These are phyloP conservation scores for Peucedramus taeniatus DNA, from an alignment of 2,113 vertebrate genomes.

Conservation along the genomic window DNA sequence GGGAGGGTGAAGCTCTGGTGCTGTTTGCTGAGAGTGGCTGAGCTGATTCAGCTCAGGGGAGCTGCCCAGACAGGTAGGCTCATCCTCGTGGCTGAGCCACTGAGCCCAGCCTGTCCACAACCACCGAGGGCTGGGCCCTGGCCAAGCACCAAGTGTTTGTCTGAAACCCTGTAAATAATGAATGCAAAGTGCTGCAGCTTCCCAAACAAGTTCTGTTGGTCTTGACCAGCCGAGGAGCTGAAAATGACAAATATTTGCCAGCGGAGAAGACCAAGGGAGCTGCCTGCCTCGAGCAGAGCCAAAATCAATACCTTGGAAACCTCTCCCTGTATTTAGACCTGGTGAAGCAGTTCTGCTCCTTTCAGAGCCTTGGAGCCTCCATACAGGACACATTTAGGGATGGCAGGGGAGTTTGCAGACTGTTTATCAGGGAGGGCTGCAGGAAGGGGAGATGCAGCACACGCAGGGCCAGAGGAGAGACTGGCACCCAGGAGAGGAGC, in stretches of 20 bases:
- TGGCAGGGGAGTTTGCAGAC: not conserved
- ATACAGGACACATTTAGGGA: not conserved
- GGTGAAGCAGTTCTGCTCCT: not conserved
- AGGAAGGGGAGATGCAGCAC: not conserved
- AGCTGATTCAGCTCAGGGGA: not conserved
- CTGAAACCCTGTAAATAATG: not conserved
- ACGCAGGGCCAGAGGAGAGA: not conserved
- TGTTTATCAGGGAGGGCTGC: fast-evolving
- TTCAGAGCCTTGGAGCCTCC: not conserved
- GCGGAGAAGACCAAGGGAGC: not conserved
- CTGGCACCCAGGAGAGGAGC: not conserved
- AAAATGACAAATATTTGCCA: not conserved
- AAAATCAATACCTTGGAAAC: conserved; percentile 16
- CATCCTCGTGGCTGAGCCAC: not conserved
- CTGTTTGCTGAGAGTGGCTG: not conserved
- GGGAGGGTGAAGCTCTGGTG: not conserved
- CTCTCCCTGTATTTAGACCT: not conserved
- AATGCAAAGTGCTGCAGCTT: not conserved
- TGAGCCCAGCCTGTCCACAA: not conserved
- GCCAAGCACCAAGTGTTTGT: not conserved
- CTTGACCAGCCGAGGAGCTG: not conserved
- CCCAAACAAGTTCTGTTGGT: not conserved
- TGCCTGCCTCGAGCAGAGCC: not conserved
- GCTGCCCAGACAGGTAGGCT: not conserved
- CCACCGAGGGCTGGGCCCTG: not conserved